Base-by-base conservation (phyloP, 2,888 invertebrate species). In the Tetropium fuscum region DNA sequence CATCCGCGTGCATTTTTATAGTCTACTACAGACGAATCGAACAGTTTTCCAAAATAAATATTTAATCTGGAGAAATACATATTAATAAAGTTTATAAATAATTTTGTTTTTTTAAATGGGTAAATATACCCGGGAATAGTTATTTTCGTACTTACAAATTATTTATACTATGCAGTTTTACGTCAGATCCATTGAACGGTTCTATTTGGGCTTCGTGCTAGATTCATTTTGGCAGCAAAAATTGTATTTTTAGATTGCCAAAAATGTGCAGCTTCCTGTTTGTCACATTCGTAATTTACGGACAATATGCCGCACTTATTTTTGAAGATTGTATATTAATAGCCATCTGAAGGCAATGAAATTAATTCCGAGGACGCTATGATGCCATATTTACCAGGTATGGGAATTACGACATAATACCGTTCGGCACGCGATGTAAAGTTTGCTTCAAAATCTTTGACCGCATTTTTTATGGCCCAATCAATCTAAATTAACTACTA, bases 11-110 rank as follows among this genome's bases (percentile, higher is more conserved):
- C 11, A 40, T 6, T 40, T 4, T 10, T 38, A 38, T 2, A 8
- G 18, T 11, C 11, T 7, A 1, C 10, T 25, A 20, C 10, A 43
- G 8, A 7, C 10, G 11, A 13, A 1, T 7, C 7, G 2, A 22
- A 16, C n/a, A 32, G 16, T 18, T 32, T 45, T 47, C 47, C 32
- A 47, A 47, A 47, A 47, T 19, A 47, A 47, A 34, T 20, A 18
- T 47, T 19, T 47, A 19, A 13, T 8, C 0, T 44, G 8, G 11
- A 43, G 16, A 16, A 5, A n/a, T 2, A 20, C 8, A 18, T 18
- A 41, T 41, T n/a, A 45, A 18, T 11, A 22, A 11, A 13, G 11
- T 3, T 11, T 4, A 20, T 4, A 22, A 41, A 22, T 47, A 34
- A 47, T 32, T 34, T 32, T 11, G 18, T 32, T 32, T 18, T 32